These are phyloP conservation scores for Nowickia ferox DNA, from an alignment of 2,888 invertebrate species.

Conservation along the genomic window DNA sequence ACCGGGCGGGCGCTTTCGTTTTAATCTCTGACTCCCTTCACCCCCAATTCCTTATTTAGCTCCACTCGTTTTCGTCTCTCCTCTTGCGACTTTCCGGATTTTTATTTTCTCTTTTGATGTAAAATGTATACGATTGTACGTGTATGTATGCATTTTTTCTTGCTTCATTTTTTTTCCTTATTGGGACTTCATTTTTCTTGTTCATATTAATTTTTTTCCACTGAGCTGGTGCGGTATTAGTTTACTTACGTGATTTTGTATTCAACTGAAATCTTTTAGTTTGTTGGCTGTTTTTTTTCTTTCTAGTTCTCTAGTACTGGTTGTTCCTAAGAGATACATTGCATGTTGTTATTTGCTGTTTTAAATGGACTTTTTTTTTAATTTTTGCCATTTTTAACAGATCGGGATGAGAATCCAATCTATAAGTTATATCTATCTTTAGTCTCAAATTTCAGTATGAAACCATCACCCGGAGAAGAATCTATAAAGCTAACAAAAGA, in stretches of 20 bases:
- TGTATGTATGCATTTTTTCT: conserved; percentile 9
- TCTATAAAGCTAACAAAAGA: too few relatives aligned
- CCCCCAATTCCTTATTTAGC: conserved; percentile 11
- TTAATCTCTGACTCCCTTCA: conserved; percentile 58
- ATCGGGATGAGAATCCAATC: conserved; percentile 24
- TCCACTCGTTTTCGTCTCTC: conserved; percentile 26
- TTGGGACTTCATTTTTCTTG: conserved; percentile 60
- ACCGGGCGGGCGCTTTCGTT: conserved; percentile 46
- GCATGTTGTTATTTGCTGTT: conserved; percentile 48
- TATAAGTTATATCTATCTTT: neutral
- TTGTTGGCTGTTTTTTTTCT: conserved; percentile 33
- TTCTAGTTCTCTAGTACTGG: conserved; percentile 20
- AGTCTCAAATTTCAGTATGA: too few relatives aligned
- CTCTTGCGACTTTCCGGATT: conserved; percentile 35
- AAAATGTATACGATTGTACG: neutral
- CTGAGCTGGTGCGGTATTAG: conserved; percentile 79
- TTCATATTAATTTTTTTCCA: conserved; percentile 64
- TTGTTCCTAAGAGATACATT: conserved; percentile 55
- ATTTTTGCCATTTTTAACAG: neutral
- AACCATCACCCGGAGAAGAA: too few relatives aligned
- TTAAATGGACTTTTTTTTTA: conserved; percentile 11
- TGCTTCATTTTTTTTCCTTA: conserved; percentile 12
- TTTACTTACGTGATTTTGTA: conserved; percentile 81
- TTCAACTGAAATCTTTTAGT: conserved; percentile 62
- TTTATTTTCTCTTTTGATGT: conserved; percentile 44